Evolutionary conservation across 2,888 invertebrate species (phyloP), one percentile per base, ranked within the genome.

Genomic region (Eilema sororculum): DNA sequence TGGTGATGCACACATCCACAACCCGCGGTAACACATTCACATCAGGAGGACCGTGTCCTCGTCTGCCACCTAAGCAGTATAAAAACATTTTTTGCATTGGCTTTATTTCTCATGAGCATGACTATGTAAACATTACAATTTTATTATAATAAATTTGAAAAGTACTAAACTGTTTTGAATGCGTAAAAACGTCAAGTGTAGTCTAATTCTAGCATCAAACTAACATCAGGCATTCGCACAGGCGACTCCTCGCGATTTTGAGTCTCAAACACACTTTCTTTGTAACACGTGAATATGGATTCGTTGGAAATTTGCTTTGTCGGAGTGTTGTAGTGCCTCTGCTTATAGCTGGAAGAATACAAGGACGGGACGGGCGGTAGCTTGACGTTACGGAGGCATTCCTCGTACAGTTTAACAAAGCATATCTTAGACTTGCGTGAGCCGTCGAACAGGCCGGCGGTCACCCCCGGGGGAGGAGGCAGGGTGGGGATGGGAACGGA

Each of bases 381-480:
- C 22, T 10, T 20, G 16, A 37, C 56, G 9, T 37, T 25, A 24
- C 20, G 59, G 2, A 66, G 6, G 22, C 62, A 68, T 20, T 83
- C 81, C 13, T 72, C 68, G 69, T 86, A 88, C 12, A 88, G 76
- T 59, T 82, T 73, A 5, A 86, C 87, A 67, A 88, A 88, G 0
- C 83, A 86, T 63, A 87, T 78, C 9, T 67, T 60, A 3, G 60
- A 16, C 13, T 67, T 46, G 13, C n/a, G 56, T 0, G 57, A 22
- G 8, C 16, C 57, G 8, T 24, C 16, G 16, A 24, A 2, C 3
- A 24, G 16, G 9, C 64, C 64, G n/a, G 52, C 6, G 0, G n/a
- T 28, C 10, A 65, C 13, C 2, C 57, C 65, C 4, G 57, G 56
- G 5, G 65, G 33, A 16, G 65, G 65, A 16, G 65, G 65, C 10